Base-by-base conservation (phyloP, 2,888 invertebrate genomes). In the Rhorus exstirpatorius region DNA sequence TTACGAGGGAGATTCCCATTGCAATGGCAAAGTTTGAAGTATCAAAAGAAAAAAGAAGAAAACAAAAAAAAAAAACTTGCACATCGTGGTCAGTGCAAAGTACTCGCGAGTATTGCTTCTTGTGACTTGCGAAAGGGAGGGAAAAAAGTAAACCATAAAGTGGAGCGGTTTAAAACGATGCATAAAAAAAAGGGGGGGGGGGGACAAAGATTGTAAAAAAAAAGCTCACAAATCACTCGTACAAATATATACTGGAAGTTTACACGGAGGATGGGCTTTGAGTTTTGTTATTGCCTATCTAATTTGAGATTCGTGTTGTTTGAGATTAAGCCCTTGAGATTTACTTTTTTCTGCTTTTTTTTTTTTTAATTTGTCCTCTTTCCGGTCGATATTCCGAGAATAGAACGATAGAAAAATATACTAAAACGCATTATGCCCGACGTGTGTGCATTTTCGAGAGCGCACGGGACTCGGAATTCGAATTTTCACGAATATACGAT, bases 161-260 rank as follows among this genome's bases (percentile, higher is more conserved):
- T 63, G 81, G 83, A 71, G 83, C 35, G 44, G 35, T n/a, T 46
- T 71, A 81, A 80, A 81, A 83, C 72, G 85, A 77, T 83, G 55
- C 63, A 55, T 49, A 77, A 83, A 82, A 76, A 84, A n/a, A n/a
- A n/a, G n/a, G n/a, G n/a, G n/a, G n/a, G n/a, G n/a, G n/a, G 76
- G 85, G 68, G 44, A 84, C 81, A 85, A 86, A 84, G 83, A 79
- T 84, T 85, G 77, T 17, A 12, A 78, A 31, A 35, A 49, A 81
- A 81, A 80, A 72, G 61, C 83, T 84, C 68, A 63, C 75, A 81
- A 86, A 85, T 86, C 87, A 86, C 84, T 87, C 85, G 86, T 89
- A 87, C 86, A 87, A 89, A 88, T 82, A 83, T 88, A 87, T 89
- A 89, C 88, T 91, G 91, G 91, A 91, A 91, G 90, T 90, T 89